phyloP scores from a whole-genome alignment of 92 coral and sea anemone genomes.

The Zoanthus solanderi region DNA sequence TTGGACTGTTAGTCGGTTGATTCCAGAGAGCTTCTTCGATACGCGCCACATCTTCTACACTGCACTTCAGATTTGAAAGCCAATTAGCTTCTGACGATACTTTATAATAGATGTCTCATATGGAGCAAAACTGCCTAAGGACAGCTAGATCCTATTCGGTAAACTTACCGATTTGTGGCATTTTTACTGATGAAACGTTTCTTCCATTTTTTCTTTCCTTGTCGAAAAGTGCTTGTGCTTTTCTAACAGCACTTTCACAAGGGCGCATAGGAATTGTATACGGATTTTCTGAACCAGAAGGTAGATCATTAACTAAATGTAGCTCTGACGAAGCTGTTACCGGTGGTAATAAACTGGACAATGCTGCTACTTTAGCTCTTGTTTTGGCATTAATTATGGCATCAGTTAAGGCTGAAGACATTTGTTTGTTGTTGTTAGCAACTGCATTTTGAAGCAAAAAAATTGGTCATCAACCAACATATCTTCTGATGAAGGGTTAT shows the following conservation, averaged over 20 bases:
- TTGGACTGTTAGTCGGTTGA: not conserved
- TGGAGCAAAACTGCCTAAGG: slow-evolving; percentile 51
- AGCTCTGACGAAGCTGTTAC: slow-evolving; percentile 3
- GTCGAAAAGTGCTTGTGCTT: slow-evolving; percentile 35
- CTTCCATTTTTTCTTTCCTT: slow-evolving; percentile 36
- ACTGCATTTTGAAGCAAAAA: not conserved
- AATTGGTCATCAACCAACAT: not conserved
- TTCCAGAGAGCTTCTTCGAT: slow-evolving; percentile 53
- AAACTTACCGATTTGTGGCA: slow-evolving; percentile 54
- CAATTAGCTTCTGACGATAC: slow-evolving; percentile 58
- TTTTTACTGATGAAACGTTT: slow-evolving; percentile 32
- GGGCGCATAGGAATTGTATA: slow-evolving; percentile 39
- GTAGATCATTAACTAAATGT: slow-evolving; percentile 23
- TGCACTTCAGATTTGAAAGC: slow-evolving; percentile 37
- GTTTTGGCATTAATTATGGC: slow-evolving; percentile 29
- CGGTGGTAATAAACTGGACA: slow-evolving; percentile 26
- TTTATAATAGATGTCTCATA: slow-evolving; percentile 26
- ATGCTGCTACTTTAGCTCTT: slow-evolving; percentile 62
- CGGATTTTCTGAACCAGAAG: slow-evolving; percentile 6
- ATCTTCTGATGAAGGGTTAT: not conserved
- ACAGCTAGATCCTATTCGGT: slow-evolving; percentile 56
- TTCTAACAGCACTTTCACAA: slow-evolving; percentile 48
- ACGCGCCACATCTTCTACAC: not conserved
- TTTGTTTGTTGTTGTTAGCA: slow-evolving; percentile 13
- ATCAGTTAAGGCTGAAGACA: not conserved